phyloP scores from a whole-genome alignment of 2,113 vertebrate genomes.

The Penelope pileata region DNA sequence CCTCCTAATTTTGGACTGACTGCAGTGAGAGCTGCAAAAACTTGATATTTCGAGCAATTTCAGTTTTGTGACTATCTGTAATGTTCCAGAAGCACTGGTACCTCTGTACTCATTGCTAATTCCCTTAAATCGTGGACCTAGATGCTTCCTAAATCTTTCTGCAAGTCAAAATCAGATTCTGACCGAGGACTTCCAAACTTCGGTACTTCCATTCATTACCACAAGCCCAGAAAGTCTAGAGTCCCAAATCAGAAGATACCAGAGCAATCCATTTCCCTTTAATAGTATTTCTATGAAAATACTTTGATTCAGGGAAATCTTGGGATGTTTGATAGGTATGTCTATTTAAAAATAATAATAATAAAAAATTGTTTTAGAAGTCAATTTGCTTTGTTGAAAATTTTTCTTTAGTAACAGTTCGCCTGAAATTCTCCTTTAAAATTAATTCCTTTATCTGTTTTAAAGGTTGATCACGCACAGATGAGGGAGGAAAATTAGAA shows the following conservation, averaged over 20 bases:
- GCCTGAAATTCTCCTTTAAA: neutral
- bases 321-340: neutral
- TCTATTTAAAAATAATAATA: neutral
- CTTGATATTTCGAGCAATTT: neutral
- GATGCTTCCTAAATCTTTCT: neutral
- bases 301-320: neutral
- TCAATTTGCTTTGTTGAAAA: neutral
- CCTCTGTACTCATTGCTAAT: accelerated
- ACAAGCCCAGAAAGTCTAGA: neutral
- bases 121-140: neutral
- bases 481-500: neutral
- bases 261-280: neutral
- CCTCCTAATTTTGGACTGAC: neutral
- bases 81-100: neutral
- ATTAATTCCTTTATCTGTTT: neutral
- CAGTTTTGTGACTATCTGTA: neutral
- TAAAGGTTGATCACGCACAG: neutral
- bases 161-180: neutral
- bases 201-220: neutral
- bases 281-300: neutral
- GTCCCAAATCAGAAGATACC: neutral
- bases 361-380: neutral
- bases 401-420: neutral
- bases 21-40: neutral
- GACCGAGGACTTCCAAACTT: neutral